A percentile compares a stretch with the other conserved stretches of the same genome.
phyloP scores from a whole-genome alignment of 1,140 invertebrate species.

The Eufriesea mexicana region DNA sequence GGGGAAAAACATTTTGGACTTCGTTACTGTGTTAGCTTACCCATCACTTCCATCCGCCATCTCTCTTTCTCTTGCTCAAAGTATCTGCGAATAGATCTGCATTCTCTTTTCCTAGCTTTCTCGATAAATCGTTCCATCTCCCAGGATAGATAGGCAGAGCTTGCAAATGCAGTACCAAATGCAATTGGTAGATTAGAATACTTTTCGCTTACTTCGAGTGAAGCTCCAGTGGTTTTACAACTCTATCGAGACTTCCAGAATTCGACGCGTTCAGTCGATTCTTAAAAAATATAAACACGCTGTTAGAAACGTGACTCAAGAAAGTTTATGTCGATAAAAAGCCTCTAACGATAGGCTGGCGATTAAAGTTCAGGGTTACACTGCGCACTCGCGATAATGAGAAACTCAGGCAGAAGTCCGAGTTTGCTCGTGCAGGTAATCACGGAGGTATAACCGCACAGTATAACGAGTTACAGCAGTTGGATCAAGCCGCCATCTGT shows the following conservation, averaged over 20 bases:
- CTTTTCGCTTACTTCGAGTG: not conserved
- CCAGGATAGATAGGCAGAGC: not conserved
- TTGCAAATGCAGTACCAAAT: constrained; percentile 34
- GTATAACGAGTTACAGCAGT: constrained; percentile 46
- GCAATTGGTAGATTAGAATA: constrained; percentile 1
- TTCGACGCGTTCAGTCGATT: no score
- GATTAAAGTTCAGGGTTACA: constrained; percentile 54
- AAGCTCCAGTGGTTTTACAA: not conserved
- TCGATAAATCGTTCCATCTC: constrained; percentile 39
- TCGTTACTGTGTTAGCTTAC: constrained; percentile 49
- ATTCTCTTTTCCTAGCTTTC: constrained; percentile 10
- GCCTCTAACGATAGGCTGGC: not conserved
- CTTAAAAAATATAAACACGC: no score
- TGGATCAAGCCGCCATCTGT: constrained; percentile 46
- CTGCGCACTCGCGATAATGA: constrained; percentile 36
- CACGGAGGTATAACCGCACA: constrained; percentile 38
- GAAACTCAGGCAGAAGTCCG: constrained; percentile 44
- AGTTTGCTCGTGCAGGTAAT: constrained; percentile 49
- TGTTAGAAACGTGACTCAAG: not conserved
- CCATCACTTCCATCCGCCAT: constrained; percentile 35
- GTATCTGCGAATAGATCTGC: constrained; percentile 47
- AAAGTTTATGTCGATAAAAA: not conserved
- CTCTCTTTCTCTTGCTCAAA: constrained; percentile 12
- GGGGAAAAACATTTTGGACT: constrained; percentile 70
- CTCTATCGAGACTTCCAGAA: not conserved